Evolutionary conservation across 2,113 vertebrate species (phyloP).

Genomic region (Euleptes europaea): DNA sequence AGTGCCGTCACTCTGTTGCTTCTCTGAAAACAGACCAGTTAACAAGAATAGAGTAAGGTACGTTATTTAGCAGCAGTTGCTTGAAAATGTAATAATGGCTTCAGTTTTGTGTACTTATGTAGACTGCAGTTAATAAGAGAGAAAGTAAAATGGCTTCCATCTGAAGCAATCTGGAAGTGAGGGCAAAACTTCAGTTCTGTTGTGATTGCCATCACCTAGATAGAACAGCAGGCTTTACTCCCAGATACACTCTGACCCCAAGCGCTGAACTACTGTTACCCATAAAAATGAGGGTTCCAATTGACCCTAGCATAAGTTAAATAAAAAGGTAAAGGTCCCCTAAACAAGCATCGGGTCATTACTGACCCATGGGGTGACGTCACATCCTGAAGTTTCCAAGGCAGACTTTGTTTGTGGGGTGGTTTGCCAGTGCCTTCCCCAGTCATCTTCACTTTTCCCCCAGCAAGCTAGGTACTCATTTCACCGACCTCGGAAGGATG

Average conservation of each 20-base stretch:
- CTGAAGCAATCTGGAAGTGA: background rate
- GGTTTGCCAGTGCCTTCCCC: too few species aligned
- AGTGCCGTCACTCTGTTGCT: slow-evolving; percentile 34
- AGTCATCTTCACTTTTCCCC: too few species aligned
- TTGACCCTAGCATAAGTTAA: background rate
- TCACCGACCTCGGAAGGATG: too few species aligned
- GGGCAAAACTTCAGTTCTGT: background rate
- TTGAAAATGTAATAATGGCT: background rate
- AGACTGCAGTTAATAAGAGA: background rate
- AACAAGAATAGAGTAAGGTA: background rate
- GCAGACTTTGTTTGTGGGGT: too few species aligned
- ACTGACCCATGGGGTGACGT: too few species aligned
- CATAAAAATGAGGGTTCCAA: background rate
- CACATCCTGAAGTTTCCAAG: too few species aligned
- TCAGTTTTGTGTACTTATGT: background rate
- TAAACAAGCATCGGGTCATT: too few species aligned
- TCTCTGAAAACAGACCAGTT: background rate
- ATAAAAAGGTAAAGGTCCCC: too few species aligned
- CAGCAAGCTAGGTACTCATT: too few species aligned
- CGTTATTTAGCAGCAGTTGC: background rate
- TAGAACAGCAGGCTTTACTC: background rate
- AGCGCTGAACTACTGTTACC: background rate
- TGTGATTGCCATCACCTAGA: background rate
- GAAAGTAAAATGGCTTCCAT: background rate
- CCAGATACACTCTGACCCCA: background rate